These are phyloP conservation scores for Parauchenoglanis punctatus DNA, from an alignment of 2,797 vertebrate genomes.

Conservation along the genomic window DNA sequence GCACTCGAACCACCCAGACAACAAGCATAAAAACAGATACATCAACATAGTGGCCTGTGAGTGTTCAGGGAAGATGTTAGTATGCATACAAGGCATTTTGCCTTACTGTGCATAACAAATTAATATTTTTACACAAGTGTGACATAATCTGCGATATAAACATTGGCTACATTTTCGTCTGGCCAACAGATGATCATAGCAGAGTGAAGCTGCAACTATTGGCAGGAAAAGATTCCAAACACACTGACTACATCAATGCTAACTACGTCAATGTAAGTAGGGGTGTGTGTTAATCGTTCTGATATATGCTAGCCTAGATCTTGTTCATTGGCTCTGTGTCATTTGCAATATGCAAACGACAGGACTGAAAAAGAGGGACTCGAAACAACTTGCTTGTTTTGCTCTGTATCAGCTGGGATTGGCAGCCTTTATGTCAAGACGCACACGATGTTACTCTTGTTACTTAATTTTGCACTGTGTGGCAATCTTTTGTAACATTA, in stretches of 20 bases:
- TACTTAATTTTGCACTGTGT: no score
- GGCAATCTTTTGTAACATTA: no score
- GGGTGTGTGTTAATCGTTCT: no score
- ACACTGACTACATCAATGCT: conserved; percentile 98
- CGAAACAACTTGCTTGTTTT: no score
- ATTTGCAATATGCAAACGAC: no score
- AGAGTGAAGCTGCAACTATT: conserved; percentile 94
- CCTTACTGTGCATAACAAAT: not conserved
- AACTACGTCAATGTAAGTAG: conserved; percentile 97
- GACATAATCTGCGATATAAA: conserved; percentile 15
- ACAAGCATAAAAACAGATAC: conserved; percentile 99
- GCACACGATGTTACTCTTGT: no score
- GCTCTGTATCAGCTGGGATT: no score
- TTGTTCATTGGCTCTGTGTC: no score
- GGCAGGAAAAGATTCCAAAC: conserved; percentile 96
- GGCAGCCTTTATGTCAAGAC: no score
- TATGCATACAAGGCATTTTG: not conserved
- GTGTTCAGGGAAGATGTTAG: conserved; percentile 62
- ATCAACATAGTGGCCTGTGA: conserved; percentile 99
- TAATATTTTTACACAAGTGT: not conserved
- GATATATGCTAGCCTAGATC: no score
- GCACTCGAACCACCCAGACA: conserved; percentile 97
- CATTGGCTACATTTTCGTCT: conserved; percentile 32
- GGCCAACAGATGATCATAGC: conserved; percentile 91
- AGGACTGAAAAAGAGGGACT: no score